phyloP scores from a whole-genome alignment of 1,140 invertebrate species.

The Caenorhabditis remanei region DNA sequence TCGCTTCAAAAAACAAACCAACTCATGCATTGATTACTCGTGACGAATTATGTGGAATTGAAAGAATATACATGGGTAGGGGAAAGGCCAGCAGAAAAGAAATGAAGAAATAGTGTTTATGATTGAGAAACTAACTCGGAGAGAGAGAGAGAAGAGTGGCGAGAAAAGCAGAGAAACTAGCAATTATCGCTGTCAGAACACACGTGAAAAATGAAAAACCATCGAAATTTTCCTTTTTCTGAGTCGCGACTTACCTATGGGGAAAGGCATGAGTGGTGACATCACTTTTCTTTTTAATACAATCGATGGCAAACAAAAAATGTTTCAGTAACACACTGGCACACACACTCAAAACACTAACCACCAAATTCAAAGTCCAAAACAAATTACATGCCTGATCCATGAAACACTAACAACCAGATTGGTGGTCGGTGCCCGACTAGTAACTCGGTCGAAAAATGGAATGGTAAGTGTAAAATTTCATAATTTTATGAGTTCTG shows the following conservation, averaged over 20 bases:
- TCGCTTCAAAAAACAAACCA: conserved; percentile 50
- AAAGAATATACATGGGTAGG: conserved; percentile 55
- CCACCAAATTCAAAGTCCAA: not conserved
- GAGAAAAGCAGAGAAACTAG: conserved; percentile 49
- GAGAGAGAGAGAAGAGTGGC: conserved; percentile 2
- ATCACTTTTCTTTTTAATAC: conserved; percentile 32
- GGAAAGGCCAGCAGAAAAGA: conserved; percentile 11
- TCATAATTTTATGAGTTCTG: too few relatives aligned
- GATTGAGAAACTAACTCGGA: conserved; percentile 1
- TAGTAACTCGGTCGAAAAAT: too few relatives aligned
- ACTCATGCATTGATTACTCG: conserved; percentile 54
- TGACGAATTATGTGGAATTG: conserved; percentile 40
- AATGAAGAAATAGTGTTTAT: not conserved
- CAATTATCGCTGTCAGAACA: conserved; percentile 45
- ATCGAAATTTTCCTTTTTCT: not conserved
- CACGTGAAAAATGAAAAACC: conserved; percentile 19
- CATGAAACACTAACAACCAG: too few relatives aligned
- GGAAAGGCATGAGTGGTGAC: conserved; percentile 36
- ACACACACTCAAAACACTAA: not conserved
- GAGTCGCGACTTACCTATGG: conserved; percentile 15
- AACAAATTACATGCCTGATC: not conserved
- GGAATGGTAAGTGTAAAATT: too few relatives aligned
- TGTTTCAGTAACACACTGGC: not conserved
- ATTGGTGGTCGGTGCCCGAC: too few relatives aligned
- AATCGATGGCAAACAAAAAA: not conserved